Evolutionary conservation across 2,797 vertebrate species (phyloP).

Genomic region (Phataginus tricuspis): DNA sequence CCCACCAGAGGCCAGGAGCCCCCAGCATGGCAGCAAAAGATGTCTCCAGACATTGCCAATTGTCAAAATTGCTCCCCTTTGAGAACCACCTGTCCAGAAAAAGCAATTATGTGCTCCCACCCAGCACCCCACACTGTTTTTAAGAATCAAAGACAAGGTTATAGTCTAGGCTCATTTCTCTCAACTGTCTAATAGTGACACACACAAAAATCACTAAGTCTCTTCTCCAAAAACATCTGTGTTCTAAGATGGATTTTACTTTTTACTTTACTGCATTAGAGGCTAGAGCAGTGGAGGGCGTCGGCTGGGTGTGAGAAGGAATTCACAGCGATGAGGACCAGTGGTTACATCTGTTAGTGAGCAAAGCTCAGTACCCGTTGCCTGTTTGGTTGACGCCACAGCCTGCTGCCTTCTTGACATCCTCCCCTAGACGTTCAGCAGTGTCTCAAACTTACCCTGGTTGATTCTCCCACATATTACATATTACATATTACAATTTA

Average conservation of each 20-base stretch:
- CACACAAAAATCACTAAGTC: background rate
- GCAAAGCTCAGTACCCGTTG: background rate
- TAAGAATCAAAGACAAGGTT: background rate
- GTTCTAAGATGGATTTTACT: background rate
- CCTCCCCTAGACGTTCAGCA: background rate
- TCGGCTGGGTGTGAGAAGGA: too few relatives aligned
- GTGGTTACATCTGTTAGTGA: background rate
- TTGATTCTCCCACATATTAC: background rate
- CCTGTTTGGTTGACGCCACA: fast-evolving
- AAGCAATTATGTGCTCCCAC: too few relatives aligned
- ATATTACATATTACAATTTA: too few relatives aligned
- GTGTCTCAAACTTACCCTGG: background rate
- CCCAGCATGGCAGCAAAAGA: background rate
- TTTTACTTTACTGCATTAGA: background rate
- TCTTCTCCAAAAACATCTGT: background rate
- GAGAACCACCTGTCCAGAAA: background rate
- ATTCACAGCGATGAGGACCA: background rate
- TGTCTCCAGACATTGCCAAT: background rate
- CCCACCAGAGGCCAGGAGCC: background rate
- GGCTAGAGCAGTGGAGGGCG: fast-evolving
- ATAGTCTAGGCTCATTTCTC: background rate
- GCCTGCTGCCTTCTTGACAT: background rate
- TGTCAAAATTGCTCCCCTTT: background rate
- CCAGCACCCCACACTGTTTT: background rate
- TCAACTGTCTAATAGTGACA: background rate